These are phyloP conservation scores for Lasioglossum marginatum DNA, from an alignment of 2,888 invertebrate species.

Conservation along the genomic window DNA sequence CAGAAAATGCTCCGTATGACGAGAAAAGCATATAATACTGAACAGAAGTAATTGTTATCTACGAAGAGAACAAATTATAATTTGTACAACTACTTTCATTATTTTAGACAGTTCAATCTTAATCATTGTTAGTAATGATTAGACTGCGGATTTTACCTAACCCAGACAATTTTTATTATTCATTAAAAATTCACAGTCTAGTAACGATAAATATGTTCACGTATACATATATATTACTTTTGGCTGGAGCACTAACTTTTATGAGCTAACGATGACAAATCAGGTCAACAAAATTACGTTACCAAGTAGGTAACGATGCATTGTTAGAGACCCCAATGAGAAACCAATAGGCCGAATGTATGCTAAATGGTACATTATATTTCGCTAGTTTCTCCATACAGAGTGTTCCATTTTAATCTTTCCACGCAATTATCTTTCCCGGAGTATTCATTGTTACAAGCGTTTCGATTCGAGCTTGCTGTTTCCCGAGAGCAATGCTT, in stretches of 20 bases:
- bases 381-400: background rate
- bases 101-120: background rate
- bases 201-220: no score
- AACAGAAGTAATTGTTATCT: background rate
- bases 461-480: background rate
- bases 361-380: background rate
- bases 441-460: background rate
- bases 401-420: background rate
- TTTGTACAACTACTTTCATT: background rate
- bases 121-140: background rate
- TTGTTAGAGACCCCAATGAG: background rate
- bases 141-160: background rate
- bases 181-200: no score
- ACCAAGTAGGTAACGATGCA: background rate
- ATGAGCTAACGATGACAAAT: background rate
- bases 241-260: background rate
- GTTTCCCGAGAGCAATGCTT: background rate
- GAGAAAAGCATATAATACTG: no score
- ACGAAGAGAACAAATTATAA: background rate
- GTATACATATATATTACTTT: background rate
- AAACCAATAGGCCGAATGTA: slow-evolving; percentile 6
- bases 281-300: background rate
- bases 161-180: no score
- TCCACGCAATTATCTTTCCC: background rate
- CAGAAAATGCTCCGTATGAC: no score